Percentiles rank a stretch among this genome's conserved stretches.
These are phyloP conservation scores for Balanococcus diminutus DNA, from an alignment of 2,888 invertebrate species.

Conservation along the genomic window DNA sequence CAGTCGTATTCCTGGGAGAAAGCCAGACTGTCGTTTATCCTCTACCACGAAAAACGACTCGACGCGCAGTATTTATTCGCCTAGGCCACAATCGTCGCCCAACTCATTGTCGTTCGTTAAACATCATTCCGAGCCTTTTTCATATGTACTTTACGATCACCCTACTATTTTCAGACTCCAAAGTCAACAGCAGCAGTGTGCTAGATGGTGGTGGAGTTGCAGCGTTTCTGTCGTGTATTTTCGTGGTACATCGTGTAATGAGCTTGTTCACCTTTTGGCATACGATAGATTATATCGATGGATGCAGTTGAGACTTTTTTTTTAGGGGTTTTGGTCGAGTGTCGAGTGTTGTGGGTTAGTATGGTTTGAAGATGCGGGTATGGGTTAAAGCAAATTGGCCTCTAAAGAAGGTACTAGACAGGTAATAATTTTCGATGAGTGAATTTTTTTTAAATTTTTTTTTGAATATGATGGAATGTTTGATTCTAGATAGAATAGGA, in stretches of 20 bases:
- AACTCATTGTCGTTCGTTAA: not conserved
- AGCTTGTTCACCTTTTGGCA: not conserved
- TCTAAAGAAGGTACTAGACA: too few relatives aligned
- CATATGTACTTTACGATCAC: not conserved
- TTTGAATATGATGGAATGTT: too few relatives aligned
- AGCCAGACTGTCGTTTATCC: constrained; percentile 25
- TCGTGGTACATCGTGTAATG: not conserved
- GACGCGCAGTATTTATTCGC: not conserved
- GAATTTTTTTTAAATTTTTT: too few relatives aligned
- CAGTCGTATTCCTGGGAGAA: constrained; percentile 42
- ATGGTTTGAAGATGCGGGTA: too few relatives aligned
- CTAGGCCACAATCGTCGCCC: not conserved
- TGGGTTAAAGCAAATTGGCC: too few relatives aligned
- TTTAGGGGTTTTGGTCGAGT: too few relatives aligned
- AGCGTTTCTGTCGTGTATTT: not conserved
- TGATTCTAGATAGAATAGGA: too few relatives aligned
- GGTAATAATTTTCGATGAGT: too few relatives aligned
- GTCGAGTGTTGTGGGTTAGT: too few relatives aligned
- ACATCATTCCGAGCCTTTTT: not conserved
- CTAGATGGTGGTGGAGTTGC: not conserved
- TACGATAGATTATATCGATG: not conserved
- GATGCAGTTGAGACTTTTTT: too few relatives aligned
- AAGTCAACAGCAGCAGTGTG: too few relatives aligned
- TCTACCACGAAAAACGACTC: not conserved
- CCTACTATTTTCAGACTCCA: not conserved